Evolutionary conservation across 2,113 vertebrate genomes (phyloP), one percentile per base, ranked within the genome.

Genomic region (Atractosteus spatula): DNA sequence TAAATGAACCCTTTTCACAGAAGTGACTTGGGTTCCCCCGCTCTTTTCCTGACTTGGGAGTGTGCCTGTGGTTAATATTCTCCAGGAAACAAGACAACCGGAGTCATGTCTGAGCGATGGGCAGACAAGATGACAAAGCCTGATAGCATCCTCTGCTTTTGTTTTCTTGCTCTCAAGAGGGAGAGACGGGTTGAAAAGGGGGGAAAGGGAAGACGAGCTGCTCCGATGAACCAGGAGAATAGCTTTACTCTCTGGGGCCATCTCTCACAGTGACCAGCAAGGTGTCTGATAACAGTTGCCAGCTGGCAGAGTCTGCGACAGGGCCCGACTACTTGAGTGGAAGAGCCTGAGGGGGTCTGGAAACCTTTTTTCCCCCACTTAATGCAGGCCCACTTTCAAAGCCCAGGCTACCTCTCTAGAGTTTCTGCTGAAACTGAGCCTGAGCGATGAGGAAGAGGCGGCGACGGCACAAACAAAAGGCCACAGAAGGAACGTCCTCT

Each of bases 41-140:
- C 11, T 29, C 56, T 51, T 51, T 59, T 59, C 56, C 56, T n/a
- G n/a, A 12, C 56, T n/a, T 59, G 56, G 56, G 56, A 59, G 56
- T 59, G 56, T 59, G 56, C n/a, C 56, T 59, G 63, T 42, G 17
- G 63, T 41, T 41, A 44, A n/a, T 8, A 13, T 42, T 8, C 41
- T 2, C 56, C n/a, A n/a, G 63, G 63, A 12, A 12, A 42, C 43
- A 7, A 7, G 13, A 43, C 17, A 43, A 8, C 63, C 8, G 16
- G 29, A 66, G 7, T 29, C 12, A 59, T 4, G 72, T 64, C 2
- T 78, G 7, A 76, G 8, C 12, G 75, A 44, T 7, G 63, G 12
- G 44, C 6, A 47, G 75, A 78, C 69, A 68, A 76, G 75, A 84
- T 80, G 73, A 81, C 80, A 80, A 76, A 66, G 71, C 73, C 66